These are phyloP conservation scores for Yponomeuta plumbellus DNA, from an alignment of 2,888 invertebrate genomes.

Conservation along the genomic window DNA sequence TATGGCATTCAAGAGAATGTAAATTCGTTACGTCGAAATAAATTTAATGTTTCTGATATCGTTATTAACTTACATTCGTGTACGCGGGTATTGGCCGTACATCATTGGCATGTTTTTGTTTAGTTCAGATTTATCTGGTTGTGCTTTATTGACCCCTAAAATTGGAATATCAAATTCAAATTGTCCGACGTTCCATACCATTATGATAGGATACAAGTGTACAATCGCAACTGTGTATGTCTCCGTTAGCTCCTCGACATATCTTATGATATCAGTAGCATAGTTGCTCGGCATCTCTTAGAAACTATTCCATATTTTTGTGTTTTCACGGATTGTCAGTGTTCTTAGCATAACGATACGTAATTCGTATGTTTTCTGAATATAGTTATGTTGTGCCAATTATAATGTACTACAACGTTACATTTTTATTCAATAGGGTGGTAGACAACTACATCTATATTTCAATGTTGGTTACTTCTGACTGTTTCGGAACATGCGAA, in stretches of 20 bases:
- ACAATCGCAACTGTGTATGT: neutral
- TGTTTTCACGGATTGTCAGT: neutral
- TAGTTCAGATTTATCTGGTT: too few species aligned
- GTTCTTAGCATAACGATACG: neutral
- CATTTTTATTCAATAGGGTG: neutral
- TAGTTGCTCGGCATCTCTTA: constrained; percentile 18
- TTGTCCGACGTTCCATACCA: too few species aligned
- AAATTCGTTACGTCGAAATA: too few species aligned
- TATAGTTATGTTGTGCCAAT: neutral
- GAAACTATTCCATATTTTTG: neutral
- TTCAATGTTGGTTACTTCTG: neutral
- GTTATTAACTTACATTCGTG: too few species aligned
- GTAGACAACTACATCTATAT: neutral
- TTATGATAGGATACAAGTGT: neutral
- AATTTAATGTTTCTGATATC: too few species aligned
- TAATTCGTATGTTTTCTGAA: neutral
- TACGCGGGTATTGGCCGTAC: too few species aligned
- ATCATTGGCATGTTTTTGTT: too few species aligned
- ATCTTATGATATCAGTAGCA: constrained; percentile 23
- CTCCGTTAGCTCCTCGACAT: constrained; percentile 12
- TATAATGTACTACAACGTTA: neutral
- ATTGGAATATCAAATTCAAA: too few species aligned
- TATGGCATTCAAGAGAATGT: too few species aligned
- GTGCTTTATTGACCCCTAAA: too few species aligned
- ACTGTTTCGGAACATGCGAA: too few species aligned